Evolutionary conservation across 2,888 invertebrate species (phyloP).

Genomic region (Lithophane leautieri): DNA sequence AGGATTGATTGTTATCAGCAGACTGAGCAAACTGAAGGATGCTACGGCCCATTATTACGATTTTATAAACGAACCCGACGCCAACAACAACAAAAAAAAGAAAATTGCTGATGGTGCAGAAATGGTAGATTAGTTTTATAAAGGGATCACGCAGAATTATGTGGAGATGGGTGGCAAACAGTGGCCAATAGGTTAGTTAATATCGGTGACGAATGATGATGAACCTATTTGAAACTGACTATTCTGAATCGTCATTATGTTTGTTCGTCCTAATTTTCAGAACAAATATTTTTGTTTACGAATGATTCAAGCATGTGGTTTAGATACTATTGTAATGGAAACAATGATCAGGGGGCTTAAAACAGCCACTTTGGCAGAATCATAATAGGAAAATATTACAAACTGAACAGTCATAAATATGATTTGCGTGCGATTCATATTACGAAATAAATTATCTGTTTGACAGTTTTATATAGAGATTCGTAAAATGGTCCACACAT

Average conservation of each 20-base stretch:
- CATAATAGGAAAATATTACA: no score
- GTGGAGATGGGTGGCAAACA: neutral
- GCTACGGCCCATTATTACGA: neutral
- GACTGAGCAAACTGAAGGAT: neutral
- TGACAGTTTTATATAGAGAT: no score
- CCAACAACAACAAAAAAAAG: no score
- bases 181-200: neutral
- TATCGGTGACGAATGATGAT: no score
- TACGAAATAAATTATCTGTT: no score
- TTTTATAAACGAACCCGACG: no score
- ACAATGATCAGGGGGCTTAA: conserved; percentile 11
- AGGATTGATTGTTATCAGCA: neutral
- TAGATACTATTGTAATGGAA: conserved; percentile 1
- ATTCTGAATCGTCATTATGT: neutral
- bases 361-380: no score
- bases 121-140: neutral
- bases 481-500: no score
- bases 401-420: no score
- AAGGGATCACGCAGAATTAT: neutral
- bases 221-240: neutral
- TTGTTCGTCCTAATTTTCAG: neutral
- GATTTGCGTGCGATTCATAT: no score
- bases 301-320: conserved; percentile 9
- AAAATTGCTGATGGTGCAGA: no score
- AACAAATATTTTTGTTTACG: neutral